phyloP scores from a whole-genome alignment of 2,797 vertebrate species.

The Chromis chromis region DNA sequence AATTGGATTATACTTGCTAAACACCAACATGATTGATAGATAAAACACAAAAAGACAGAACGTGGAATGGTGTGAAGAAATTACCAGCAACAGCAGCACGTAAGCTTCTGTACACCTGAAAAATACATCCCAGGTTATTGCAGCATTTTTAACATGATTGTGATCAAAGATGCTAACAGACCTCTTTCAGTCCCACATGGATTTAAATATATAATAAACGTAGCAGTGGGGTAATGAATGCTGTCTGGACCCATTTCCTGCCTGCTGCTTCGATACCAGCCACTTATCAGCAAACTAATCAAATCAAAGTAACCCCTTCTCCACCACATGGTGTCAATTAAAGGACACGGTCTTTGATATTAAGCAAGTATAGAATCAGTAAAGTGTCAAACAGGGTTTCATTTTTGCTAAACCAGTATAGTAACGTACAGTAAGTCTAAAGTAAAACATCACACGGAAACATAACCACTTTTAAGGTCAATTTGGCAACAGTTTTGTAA shows the following conservation, averaged over 20 bases:
- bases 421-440: constrained; percentile 10
- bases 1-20: constrained; percentile 62
- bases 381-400: constrained; percentile 56
- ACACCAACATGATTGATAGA: constrained; percentile 39
- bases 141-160: constrained; percentile 46
- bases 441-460: constrained; percentile 22
- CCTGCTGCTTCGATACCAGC: constrained; percentile 1
- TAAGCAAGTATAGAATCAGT: constrained; percentile 45
- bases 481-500: constrained; percentile 56
- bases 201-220: constrained; percentile 39
- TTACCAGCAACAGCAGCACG: constrained; percentile 35
- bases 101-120: constrained; percentile 32
- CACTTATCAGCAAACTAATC: constrained; percentile 12
- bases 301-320: constrained; percentile 1
- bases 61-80: constrained; percentile 23
- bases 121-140: constrained; percentile 43
- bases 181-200: constrained; percentile 12
- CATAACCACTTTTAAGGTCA: constrained; percentile 3
- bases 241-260: constrained; percentile 25
- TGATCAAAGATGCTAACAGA: constrained; percentile 33
- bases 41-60: constrained; percentile 27
- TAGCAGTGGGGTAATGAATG: not conserved
- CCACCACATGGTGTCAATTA: not conserved
- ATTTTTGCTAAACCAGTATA: constrained; percentile 12
- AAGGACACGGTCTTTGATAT: constrained; percentile 33